These are phyloP conservation scores for Hippopotamyrus pictus DNA, from an alignment of 2,797 vertebrate genomes.

Conservation along the genomic window DNA sequence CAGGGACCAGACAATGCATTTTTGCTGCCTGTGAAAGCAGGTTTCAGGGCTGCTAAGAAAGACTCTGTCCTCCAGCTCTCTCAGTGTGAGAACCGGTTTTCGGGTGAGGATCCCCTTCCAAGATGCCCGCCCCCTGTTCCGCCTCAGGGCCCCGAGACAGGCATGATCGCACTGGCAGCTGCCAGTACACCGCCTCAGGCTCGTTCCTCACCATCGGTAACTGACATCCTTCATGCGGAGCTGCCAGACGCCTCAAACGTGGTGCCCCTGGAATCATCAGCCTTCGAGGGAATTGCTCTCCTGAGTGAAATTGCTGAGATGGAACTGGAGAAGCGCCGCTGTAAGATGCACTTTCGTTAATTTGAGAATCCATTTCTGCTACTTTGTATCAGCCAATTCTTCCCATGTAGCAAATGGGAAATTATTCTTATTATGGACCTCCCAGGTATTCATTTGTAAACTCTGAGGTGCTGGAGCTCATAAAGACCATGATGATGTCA, in stretches of 20 bases:
- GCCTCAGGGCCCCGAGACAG: constrained; percentile 81
- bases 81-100: constrained; percentile 31
- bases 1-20: not conserved
- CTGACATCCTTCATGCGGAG: constrained; percentile 21
- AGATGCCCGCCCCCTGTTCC: constrained; percentile 37
- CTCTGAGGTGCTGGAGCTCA: not conserved
- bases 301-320: constrained; percentile 86
- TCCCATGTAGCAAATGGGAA: not conserved
- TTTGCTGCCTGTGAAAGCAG: not conserved
- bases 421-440: not conserved
- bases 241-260: constrained; percentile 45
- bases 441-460: not conserved
- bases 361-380: not conserved
- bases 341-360: constrained; percentile 57
- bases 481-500: not conserved
- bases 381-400: not conserved
- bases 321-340: constrained; percentile 72
- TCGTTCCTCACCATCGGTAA: constrained; percentile 46
- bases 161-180: constrained; percentile 79
- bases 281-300: constrained; percentile 86
- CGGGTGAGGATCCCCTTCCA: constrained; percentile 29
- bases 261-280: constrained; percentile 70
- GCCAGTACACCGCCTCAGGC: constrained; percentile 82
- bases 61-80: constrained; percentile 40
- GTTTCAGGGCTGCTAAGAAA: constrained; percentile 28